phyloP scores from a whole-genome alignment of 2,888 invertebrate genomes.

The Hirtodrosophila duncani region DNA sequence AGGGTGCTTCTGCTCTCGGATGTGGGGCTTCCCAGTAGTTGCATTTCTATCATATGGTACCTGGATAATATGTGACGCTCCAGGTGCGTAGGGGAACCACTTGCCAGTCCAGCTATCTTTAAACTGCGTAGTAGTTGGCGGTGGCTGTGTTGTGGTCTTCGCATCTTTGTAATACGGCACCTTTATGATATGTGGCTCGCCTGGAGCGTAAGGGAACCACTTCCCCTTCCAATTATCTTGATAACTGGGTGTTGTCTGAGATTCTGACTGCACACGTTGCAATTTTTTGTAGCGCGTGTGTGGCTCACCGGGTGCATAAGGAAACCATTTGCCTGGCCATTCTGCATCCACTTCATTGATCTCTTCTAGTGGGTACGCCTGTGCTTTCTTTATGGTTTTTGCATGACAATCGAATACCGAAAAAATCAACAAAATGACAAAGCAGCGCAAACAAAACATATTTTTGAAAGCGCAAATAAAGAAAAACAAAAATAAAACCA shows the following conservation, averaged over 20 bases:
- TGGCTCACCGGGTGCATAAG: slow-evolving; percentile 34
- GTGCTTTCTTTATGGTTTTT: slow-evolving; percentile 64
- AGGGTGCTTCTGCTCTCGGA: background rate
- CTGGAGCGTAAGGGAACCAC: slow-evolving; percentile 67
- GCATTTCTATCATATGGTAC: background rate
- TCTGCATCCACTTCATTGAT: background rate
- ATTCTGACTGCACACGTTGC: slow-evolving; percentile 32
- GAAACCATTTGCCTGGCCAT: slow-evolving; percentile 53
- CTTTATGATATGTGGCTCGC: slow-evolving; percentile 33
- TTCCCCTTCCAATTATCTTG: slow-evolving; percentile 39
- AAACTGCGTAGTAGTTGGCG: background rate
- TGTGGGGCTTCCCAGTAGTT: background rate
- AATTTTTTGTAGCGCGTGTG: slow-evolving; percentile 2
- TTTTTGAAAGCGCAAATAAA: slow-evolving; percentile 41
- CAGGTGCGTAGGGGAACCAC: slow-evolving; percentile 25
- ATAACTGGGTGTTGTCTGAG: background rate
- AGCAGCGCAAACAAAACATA: slow-evolving; percentile 11
- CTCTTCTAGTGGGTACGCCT: slow-evolving; percentile 56
- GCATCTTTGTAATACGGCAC: too few species aligned
- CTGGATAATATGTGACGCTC: slow-evolving; percentile 10
- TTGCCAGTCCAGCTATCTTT: slow-evolving; percentile 24
- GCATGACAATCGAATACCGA: slow-evolving; percentile 25
- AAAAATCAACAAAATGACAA: slow-evolving; percentile 19
- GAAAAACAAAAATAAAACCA: slow-evolving; percentile 28
- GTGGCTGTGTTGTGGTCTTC: background rate